A percentile compares a stretch with the other conserved stretches of the same genome.
Conservation (phyloP, 1,140 invertebrate genomes). For the Drosophila ambigua region DNA sequence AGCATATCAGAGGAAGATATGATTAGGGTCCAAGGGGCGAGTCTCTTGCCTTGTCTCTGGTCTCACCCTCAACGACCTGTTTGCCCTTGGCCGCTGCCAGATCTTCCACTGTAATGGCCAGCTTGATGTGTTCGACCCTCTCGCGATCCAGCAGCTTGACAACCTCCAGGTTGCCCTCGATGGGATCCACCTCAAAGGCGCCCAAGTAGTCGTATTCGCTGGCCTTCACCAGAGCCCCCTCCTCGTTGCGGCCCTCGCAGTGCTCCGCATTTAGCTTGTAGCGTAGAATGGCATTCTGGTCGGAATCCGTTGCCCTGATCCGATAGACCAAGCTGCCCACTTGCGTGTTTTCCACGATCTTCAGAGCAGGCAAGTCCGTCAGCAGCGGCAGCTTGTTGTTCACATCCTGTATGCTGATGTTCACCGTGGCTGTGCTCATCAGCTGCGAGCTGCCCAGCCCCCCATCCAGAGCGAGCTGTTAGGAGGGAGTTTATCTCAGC, state of each 20-base stretch:
- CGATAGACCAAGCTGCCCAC: conserved; percentile 89
- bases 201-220: conserved; percentile 90
- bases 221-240: conserved; percentile 88
- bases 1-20: not conserved
- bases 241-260: conserved; percentile 92
- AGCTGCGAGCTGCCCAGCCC: conserved; percentile 92
- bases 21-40: not conserved
- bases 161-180: conserved; percentile 89
- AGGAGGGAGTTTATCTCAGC: not conserved
- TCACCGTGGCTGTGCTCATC: conserved; percentile 89
- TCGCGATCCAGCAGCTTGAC: conserved; percentile 91
- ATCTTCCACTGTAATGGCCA: conserved; percentile 93
- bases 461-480: conserved; percentile 91
- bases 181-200: conserved; percentile 89
- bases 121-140: conserved; percentile 90
- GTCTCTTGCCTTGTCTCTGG: not conserved
- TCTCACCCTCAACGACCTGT: conserved; percentile 89
- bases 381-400: conserved; percentile 95
- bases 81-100: conserved; percentile 89
- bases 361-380: conserved; percentile 86
- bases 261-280: conserved; percentile 89
- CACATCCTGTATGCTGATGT: conserved; percentile 94
- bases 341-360: conserved; percentile 90
- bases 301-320: conserved; percentile 90
- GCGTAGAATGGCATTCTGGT: conserved; percentile 90